phyloP scores from a whole-genome alignment of 2,888 invertebrate genomes.

The Ischnura elegans region DNA sequence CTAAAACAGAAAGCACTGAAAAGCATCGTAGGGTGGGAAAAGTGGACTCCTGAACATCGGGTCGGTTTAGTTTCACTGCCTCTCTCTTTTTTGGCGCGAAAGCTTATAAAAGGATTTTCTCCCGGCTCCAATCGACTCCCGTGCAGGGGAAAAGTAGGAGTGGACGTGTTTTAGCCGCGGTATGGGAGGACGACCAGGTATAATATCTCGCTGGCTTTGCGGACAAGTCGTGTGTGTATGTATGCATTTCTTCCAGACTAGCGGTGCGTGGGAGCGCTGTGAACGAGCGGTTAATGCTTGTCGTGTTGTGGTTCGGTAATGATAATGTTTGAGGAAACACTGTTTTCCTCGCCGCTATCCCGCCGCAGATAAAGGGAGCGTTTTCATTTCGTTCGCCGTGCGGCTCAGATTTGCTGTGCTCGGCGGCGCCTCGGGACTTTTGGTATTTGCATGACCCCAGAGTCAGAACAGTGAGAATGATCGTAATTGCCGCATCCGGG shows the following conservation, averaged over 20 bases:
- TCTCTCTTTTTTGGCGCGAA: not conserved
- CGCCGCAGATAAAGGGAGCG: not conserved
- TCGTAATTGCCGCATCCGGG: too few relatives aligned
- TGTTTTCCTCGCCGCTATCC: not conserved
- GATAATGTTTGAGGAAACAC: not conserved
- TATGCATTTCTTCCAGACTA: not conserved
- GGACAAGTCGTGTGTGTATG: not conserved
- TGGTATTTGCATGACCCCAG: too few relatives aligned
- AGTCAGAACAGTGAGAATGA: too few relatives aligned
- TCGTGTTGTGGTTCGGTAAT: not conserved
- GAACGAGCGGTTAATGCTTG: not conserved
- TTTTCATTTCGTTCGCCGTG: not conserved
- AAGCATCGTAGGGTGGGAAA: not conserved
- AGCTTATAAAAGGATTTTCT: slow-evolving; percentile 23
- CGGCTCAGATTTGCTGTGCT: not conserved
- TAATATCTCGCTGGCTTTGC: not conserved
- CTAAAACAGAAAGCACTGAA: not conserved
- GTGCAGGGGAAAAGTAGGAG: not conserved
- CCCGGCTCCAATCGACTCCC: not conserved
- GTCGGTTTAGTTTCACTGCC: not conserved
- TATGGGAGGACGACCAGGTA: not conserved
- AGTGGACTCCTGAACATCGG: not conserved
- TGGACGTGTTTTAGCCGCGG: not conserved
- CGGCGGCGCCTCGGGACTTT: too few relatives aligned
- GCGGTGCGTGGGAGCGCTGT: not conserved